Conservation (phyloP, 2,888 invertebrate species). For the Drosophila paranaensis region DNA sequence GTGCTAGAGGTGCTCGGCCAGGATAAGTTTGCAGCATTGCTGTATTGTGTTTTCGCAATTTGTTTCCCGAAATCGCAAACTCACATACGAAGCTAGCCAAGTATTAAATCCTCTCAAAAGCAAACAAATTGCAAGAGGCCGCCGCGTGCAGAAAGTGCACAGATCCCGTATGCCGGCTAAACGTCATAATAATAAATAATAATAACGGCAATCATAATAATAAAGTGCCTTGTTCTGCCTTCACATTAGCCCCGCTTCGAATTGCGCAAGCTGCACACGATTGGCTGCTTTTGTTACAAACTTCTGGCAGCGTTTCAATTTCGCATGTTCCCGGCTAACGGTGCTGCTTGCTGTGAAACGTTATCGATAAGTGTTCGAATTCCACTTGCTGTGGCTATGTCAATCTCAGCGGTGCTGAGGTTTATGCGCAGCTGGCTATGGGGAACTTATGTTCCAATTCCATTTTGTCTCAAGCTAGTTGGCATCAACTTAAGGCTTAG, state of each 20-base stretch:
- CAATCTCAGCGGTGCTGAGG: background rate
- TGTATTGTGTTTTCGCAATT: slow-evolving; percentile 54
- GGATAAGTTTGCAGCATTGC: slow-evolving; percentile 19
- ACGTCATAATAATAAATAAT: slow-evolving; percentile 15
- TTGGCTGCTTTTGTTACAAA: background rate
- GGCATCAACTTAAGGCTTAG: background rate
- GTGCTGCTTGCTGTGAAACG: background rate
- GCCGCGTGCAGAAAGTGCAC: slow-evolving; percentile 5
- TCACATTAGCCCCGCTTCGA: background rate
- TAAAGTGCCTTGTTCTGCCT: slow-evolving; percentile 15
- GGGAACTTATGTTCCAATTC: background rate
- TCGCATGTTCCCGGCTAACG: background rate
- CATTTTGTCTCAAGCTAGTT: background rate
- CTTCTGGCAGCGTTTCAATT: background rate
- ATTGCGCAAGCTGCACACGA: background rate
- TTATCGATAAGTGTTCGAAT: background rate
- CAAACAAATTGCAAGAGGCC: slow-evolving; percentile 1
- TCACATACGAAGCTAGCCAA: slow-evolving; percentile 36
- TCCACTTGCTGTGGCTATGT: background rate
- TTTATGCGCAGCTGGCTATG: too few species aligned
- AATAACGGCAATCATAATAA: slow-evolving; percentile 4
- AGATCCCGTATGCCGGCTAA: slow-evolving; percentile 7
- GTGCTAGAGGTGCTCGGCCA: slow-evolving; percentile 1
- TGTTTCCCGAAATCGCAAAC: slow-evolving; percentile 49
- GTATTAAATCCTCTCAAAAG: slow-evolving; percentile 29